Conservation (phyloP, 2,888 invertebrate species). For the Synergus itoensis region DNA sequence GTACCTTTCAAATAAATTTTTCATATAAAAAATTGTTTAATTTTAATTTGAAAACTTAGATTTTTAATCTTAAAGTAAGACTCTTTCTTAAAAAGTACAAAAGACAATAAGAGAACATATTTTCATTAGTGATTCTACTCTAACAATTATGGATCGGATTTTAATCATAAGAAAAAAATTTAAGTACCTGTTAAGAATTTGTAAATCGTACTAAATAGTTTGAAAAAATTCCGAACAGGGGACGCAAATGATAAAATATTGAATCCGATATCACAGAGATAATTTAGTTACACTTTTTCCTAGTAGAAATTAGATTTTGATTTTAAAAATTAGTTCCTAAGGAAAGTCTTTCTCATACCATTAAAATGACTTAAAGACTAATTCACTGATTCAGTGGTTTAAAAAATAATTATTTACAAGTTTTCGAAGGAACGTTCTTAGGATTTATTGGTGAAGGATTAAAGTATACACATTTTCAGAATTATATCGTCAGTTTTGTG, state of each 20-base stretch:
- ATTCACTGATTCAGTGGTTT: neutral
- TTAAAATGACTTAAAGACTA: neutral
- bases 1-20: neutral
- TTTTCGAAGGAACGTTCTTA: neutral
- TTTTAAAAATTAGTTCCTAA: neutral
- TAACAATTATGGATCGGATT: neutral
- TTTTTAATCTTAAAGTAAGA: slow-evolving; percentile 9
- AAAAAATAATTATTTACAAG: neutral
- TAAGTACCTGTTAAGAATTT: neutral
- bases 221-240: neutral
- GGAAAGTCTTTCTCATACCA: neutral
- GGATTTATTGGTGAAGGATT: neutral
- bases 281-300: slow-evolving; percentile 10
- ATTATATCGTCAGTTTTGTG: neutral
- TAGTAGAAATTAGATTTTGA: neutral
- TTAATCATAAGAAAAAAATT: neutral
- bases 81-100: neutral
- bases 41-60: neutral
- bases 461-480: neutral
- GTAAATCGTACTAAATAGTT: neutral
- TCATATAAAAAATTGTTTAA: neutral
- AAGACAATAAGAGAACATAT: neutral
- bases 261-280: neutral
- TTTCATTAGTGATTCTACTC: neutral
- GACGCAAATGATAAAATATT: neutral